Percentiles rank a stretch among this genome's conserved stretches.
These are phyloP conservation scores for Hydractinia symbiolongicarpus DNA, from an alignment of 30 jellyfish, hydroid and myxozoan species.

Conservation along the genomic window DNA sequence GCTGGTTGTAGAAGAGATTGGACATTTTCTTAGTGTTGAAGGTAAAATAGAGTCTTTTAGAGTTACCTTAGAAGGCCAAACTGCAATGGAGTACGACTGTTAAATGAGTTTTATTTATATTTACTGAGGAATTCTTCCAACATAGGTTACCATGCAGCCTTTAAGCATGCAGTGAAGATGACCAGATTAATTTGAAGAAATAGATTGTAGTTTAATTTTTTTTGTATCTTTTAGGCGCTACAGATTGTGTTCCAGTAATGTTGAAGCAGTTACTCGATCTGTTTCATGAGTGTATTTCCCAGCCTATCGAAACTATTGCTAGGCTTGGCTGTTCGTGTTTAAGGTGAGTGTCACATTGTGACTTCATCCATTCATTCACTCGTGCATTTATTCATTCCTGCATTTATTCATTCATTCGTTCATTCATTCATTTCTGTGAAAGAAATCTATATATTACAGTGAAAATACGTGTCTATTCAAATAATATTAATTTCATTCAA, in stretches of 20 bases:
- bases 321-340: constrained; percentile 93
- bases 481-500: too few species aligned
- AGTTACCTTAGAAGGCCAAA: not conserved
- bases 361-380: too few species aligned
- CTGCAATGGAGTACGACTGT: not conserved
- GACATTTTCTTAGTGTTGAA: constrained; percentile 88
- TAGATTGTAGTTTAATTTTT: too few species aligned
- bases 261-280: constrained; percentile 68
- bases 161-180: too few species aligned
- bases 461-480: too few species aligned
- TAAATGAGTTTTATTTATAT: not conserved
- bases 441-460: too few species aligned
- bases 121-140: not conserved
- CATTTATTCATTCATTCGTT: too few species aligned
- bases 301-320: constrained; percentile 92
- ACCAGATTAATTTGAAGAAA: too few species aligned
- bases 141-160: too few species aligned
- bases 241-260: constrained; percentile 92
- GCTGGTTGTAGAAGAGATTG: constrained; percentile 91
- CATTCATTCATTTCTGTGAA: too few species aligned
- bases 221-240: constrained; percentile 57
- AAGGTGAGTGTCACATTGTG: constrained; percentile 35
- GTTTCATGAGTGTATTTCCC: constrained; percentile 83
- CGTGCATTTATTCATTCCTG: too few species aligned
- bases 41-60: constrained; percentile 36